phyloP scores from a whole-genome alignment of 2,888 invertebrate species.

The Thera obeliscata region DNA sequence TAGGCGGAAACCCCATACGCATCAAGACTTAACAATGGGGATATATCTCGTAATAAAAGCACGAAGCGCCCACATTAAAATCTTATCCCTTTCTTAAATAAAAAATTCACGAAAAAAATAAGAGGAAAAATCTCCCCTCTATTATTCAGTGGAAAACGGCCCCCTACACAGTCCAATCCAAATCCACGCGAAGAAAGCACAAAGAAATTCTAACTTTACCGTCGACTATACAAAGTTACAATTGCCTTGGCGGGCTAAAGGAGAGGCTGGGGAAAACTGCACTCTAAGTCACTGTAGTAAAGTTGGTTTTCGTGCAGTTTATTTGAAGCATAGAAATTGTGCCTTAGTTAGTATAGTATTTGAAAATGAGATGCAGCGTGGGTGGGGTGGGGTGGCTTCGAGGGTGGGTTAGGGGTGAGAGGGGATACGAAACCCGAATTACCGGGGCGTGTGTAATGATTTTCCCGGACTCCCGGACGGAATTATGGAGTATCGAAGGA shows the following conservation, averaged over 20 bases:
- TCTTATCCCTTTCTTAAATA: constrained; percentile 85
- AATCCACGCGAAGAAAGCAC: constrained; percentile 60
- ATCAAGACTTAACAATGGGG: constrained; percentile 76
- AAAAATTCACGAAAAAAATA: constrained; percentile 84
- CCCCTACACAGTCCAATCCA: constrained; percentile 54
- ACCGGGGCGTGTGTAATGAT: constrained; percentile 84
- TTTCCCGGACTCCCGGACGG: constrained; percentile 80
- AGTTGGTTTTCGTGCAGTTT: constrained; percentile 61
- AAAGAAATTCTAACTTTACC: constrained; percentile 76
- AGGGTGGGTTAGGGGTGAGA: constrained; percentile 41
- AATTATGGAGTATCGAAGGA: constrained; percentile 80
- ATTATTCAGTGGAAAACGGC: constrained; percentile 74
- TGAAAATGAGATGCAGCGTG: constrained; percentile 84
- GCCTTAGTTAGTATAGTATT: constrained; percentile 74
- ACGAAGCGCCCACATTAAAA: constrained; percentile 81
- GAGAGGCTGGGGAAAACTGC: constrained; percentile 48
- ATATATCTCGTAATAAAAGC: constrained; percentile 81
- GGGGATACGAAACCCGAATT: constrained; percentile 81
- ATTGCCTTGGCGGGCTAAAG: constrained; percentile 58
- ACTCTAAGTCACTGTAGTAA: constrained; percentile 55
- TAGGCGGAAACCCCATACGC: constrained; percentile 82
- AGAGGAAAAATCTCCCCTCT: constrained; percentile 72
- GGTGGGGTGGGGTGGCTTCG: constrained; percentile 52
- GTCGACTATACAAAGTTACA: constrained; percentile 68
- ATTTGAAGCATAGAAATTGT: constrained; percentile 63